phyloP scores from a whole-genome alignment of 2,797 vertebrate species.

The Pangasius sanitwongsei region DNA sequence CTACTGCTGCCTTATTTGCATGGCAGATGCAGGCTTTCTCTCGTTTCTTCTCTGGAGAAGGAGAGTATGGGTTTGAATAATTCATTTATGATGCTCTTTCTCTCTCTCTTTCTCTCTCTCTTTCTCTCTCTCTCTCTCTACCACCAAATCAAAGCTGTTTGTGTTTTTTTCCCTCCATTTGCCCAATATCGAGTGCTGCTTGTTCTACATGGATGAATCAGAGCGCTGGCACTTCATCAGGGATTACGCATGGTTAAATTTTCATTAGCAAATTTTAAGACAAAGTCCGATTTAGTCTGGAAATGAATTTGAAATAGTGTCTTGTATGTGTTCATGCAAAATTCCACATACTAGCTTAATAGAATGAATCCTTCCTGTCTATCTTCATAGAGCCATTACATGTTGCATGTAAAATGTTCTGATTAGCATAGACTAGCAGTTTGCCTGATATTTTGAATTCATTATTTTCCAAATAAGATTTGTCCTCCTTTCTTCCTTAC shows the following conservation, averaged over 20 bases:
- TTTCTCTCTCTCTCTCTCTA: constrained; percentile 20
- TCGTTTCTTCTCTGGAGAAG: constrained; percentile 37
- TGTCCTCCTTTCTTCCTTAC: background rate
- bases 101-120: constrained; percentile 26
- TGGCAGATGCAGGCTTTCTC: constrained; percentile 45
- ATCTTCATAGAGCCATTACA: background rate
- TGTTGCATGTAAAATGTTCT: background rate
- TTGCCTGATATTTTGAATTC: background rate
- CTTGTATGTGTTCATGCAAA: background rate
- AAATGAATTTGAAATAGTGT: background rate
- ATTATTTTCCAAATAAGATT: background rate
- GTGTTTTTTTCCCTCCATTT: constrained; percentile 17
- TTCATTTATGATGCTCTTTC: constrained; percentile 49
- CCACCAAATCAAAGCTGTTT: constrained; percentile 33
- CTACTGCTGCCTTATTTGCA: constrained; percentile 52
- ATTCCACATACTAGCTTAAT: background rate
- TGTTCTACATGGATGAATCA: constrained; percentile 18
- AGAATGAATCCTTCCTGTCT: background rate
- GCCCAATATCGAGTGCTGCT: constrained; percentile 9
- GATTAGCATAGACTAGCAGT: background rate
- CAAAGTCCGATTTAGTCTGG: background rate
- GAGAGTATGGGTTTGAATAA: constrained; percentile 57
- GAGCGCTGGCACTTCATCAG: background rate
- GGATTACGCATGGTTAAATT: background rate
- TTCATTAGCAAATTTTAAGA: constrained; percentile 8